Conservation (phyloP, 2,888 invertebrate species). For the Nephrotoma appendiculata region DNA sequence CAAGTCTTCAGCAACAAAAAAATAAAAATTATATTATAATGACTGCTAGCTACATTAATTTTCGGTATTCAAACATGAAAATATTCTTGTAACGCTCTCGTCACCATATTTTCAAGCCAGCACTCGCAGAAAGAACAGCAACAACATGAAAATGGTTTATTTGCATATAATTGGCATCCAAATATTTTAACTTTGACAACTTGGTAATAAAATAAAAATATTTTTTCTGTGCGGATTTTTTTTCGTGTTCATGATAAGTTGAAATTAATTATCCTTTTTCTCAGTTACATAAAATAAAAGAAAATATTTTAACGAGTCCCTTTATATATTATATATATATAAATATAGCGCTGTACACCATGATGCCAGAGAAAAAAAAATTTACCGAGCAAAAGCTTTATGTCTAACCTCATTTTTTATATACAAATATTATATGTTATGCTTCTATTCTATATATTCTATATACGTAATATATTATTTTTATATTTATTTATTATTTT, state of each 20-base stretch:
- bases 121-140: not conserved
- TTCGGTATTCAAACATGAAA: not conserved
- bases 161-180: not conserved
- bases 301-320: not conserved
- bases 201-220: not conserved
- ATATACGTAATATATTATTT: not conserved
- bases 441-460: not conserved
- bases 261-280: not conserved
- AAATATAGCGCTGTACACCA: not conserved
- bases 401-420: not conserved
- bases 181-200: not conserved
- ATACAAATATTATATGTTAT: not conserved
- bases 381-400: not conserved
- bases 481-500: too few species aligned
- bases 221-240: not conserved
- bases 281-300: not conserved
- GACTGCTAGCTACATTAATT: not conserved
- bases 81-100: not conserved
- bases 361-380: not conserved
- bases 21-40: not conserved
- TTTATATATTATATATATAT: not conserved
- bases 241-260: not conserved
- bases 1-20: too few species aligned
- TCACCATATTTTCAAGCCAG: not conserved
- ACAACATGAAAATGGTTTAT: not conserved